Evolutionary conservation across 2,113 vertebrate genomes (phyloP), one percentile per base, ranked within the genome.

Genomic region (Epinephelus lanceolatus): DNA sequence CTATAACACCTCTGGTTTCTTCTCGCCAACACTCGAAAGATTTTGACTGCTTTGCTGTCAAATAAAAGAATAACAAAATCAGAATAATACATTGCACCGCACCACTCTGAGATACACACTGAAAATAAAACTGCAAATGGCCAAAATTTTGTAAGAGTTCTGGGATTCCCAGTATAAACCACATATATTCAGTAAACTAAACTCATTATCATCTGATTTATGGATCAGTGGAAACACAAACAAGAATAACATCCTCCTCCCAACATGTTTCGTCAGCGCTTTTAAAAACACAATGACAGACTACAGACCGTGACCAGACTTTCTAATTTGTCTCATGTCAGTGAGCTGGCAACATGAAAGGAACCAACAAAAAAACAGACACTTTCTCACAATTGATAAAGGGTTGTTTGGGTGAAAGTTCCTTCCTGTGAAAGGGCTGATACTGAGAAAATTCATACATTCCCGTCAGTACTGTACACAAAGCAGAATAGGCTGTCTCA

Each of bases 341-440:
- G 79, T 74, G 76, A 86, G 73, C 84, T 84, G 85, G 79, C 76
- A 86, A 88, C 87, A 82, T 90, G 72, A 91, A 90, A 90, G 55
- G 77, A 84, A 67, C 47, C 5, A 40, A 81, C 30, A 80, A 61
- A 75, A 85, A 76, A 83, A 62, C 78, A 88, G 84, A 89, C 76
- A 76, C 68, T 91, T 91, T 95, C 89, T 90, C 93, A 94, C 88
- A 74, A 88, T 85, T 90, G 88, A 93, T 92, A 92, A 90, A 88
- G 71, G 74, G 3, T 74, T 83, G 62, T 84, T 93, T 79, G 76
- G 84, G 90, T 95, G 81, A 94, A 85, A 93, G 94, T 95, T 96
- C 95, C 96, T 97, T 97, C 96, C 96, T 95, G 90, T 86, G 60
- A 93, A 93, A 89, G 79, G 92, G 84, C 93, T 92, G 94, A 94